Evolutionary conservation across 2,888 invertebrate genomes (phyloP).

Genomic region (Yponomeuta malinellus): DNA sequence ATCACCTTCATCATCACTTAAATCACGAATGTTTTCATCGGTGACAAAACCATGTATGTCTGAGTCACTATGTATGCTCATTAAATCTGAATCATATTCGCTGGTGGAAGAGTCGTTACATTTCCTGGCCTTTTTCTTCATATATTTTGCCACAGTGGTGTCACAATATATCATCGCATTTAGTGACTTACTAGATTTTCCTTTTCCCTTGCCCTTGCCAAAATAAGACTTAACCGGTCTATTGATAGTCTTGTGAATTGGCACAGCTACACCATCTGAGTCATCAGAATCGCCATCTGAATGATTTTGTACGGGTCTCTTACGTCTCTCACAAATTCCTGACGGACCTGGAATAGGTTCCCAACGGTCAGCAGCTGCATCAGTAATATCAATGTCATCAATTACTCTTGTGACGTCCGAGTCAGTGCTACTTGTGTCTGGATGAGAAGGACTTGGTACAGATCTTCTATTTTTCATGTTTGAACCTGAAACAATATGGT

Average conservation of each 20-base stretch:
- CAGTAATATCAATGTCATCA: not conserved
- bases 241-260: constrained; percentile 11
- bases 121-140: constrained; percentile 12
- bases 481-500: no score
- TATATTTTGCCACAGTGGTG: constrained; percentile 10
- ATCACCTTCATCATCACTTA: constrained; percentile 8
- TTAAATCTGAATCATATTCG: constrained; percentile 11
- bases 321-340: constrained; percentile 7
- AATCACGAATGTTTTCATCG: constrained; percentile 9
- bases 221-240: constrained; percentile 10
- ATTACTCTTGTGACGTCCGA: constrained; percentile 2
- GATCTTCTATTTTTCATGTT: not conserved
- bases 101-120: constrained; percentile 11
- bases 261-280: constrained; percentile 9
- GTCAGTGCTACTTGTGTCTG: not conserved
- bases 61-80: constrained; percentile 11
- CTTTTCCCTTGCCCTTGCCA: constrained; percentile 12
- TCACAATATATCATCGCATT: constrained; percentile 7
- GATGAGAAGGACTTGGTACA: not conserved
- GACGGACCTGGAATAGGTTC: constrained; percentile 6
- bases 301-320: constrained; percentile 7
- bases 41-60: constrained; percentile 10
- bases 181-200: constrained; percentile 4
- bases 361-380: not conserved
- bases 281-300: constrained; percentile 5